Base-by-base conservation (phyloP, 2,888 invertebrate genomes). In the Stenichneumon culpator region DNA sequence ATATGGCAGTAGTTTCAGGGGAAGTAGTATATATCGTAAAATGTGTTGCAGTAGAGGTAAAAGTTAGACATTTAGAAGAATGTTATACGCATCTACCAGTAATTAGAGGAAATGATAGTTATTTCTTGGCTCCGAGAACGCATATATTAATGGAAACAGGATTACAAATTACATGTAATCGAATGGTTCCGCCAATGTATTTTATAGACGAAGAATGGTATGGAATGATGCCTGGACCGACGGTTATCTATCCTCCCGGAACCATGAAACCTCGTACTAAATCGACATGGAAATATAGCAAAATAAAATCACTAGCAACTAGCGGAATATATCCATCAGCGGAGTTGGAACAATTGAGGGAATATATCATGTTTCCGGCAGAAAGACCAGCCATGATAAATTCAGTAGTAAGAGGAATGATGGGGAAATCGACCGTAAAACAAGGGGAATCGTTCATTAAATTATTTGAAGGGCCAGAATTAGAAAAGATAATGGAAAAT, bases 61-160 rank as follows among this genome's bases (percentile, higher is more conserved):
- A 44, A 22, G 36, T 89, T 9, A 28, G 86, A 52, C 39, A 82
- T n/a, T 82, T 82, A 1, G 74, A 86, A 16, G 81, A 69, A 28
- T 90, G 89, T 52, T 89, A 86, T 44, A 50, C 87, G 14, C 87
- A 89, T 77, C 63, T 90, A 54, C 88, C 89, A 5, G 85, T 90
- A 11, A 28, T 52, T 0, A n/a, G 11, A 9, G 68, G 54, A 22
- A 78, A 78, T 32, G 14, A 68, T 3, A 28, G 44, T 3, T 68
- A 52, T n/a, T 78, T 78, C 22, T 11, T 79, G 44, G 19, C 44
- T 3, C 79, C 70, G 28, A 39, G 63, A 9, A 79, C 79, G 0
- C 79, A 79, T 22, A 60, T 79, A n/a, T 1, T 70, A 9, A 57
- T 70, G 47, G 32, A 6, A 9, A 44, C 57, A 3, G 60, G 54